Percentiles rank a stretch among this genome's conserved stretches.
Evolutionary conservation across 1,140 invertebrate genomes (phyloP).

Genomic region (Brachionus asplanchnoidis): DNA sequence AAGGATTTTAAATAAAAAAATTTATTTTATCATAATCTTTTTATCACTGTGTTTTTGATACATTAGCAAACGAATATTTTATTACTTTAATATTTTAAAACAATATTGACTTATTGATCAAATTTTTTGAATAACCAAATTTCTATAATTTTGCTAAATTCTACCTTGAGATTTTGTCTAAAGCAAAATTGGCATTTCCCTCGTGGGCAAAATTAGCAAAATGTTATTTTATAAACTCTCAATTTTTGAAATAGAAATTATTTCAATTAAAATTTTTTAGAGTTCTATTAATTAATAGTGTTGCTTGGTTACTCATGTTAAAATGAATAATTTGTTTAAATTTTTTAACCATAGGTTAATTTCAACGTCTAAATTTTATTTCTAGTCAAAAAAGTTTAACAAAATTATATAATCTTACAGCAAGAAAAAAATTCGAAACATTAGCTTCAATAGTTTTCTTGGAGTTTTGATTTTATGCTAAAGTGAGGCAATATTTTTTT

Average conservation of each 20-base stretch:
- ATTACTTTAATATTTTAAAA: neutral
- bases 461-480: neutral
- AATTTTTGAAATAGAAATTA: neutral
- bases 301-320: conserved; percentile 18
- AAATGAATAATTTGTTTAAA: conserved; percentile 28
- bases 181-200: neutral
- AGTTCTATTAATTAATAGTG: conserved; percentile 13
- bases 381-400: neutral
- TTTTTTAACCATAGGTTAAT: conserved; percentile 30
- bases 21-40: neutral
- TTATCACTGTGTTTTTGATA: no score
- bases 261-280: neutral
- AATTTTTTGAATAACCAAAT: neutral
- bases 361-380: neutral
- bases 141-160: neutral
- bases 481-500: neutral
- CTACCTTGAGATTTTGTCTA: neutral
- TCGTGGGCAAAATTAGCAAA: neutral
- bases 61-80: no score
- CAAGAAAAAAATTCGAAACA: neutral
- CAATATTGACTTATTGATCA: neutral
- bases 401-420: neutral
- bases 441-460: neutral
- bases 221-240: neutral
- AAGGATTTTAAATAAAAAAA: neutral